Evolutionary conservation across 1,140 invertebrate species (phyloP).

Genomic region (Drosophila parvula): DNA sequence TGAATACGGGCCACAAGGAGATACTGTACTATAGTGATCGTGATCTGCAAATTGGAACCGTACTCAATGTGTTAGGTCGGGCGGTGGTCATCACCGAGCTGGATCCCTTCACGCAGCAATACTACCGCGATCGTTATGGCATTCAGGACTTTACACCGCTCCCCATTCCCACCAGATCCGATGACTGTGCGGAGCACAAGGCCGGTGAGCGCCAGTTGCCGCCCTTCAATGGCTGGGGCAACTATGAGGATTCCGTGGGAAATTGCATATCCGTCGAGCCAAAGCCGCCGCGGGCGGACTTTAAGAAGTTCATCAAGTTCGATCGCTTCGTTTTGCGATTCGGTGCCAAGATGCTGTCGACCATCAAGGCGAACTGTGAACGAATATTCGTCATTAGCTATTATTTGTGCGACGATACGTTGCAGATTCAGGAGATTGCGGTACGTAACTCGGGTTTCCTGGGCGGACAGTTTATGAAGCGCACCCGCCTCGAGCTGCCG

Average conservation of each 20-base stretch:
- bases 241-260: constrained; percentile 93
- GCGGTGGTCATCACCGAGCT: constrained; percentile 89
- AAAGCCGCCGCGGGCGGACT: constrained; percentile 90
- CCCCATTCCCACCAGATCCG: constrained; percentile 84
- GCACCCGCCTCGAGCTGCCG: constrained; percentile 89
- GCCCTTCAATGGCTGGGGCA: constrained; percentile 95
- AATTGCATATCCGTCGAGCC: constrained; percentile 92
- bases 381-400: constrained; percentile 93
- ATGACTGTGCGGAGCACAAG: constrained; percentile 66
- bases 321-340: constrained; percentile 92
- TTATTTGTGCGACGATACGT: constrained; percentile 92
- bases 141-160: constrained; percentile 87
- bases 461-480: constrained; percentile 89
- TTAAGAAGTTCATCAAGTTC: constrained; percentile 91
- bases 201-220: constrained; percentile 87
- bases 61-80: constrained; percentile 91
- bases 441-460: constrained; percentile 90
- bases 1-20: constrained; percentile 81
- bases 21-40: constrained; percentile 87
- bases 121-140: constrained; percentile 88
- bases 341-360: constrained; percentile 89
- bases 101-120: constrained; percentile 94
- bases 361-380: constrained; percentile 88
- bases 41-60: constrained; percentile 91
- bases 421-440: constrained; percentile 91